Percentiles rank a stretch among this genome's conserved stretches.
Evolutionary conservation across 1,140 invertebrate genomes (phyloP).

Genomic region (Calliphora vicina): DNA sequence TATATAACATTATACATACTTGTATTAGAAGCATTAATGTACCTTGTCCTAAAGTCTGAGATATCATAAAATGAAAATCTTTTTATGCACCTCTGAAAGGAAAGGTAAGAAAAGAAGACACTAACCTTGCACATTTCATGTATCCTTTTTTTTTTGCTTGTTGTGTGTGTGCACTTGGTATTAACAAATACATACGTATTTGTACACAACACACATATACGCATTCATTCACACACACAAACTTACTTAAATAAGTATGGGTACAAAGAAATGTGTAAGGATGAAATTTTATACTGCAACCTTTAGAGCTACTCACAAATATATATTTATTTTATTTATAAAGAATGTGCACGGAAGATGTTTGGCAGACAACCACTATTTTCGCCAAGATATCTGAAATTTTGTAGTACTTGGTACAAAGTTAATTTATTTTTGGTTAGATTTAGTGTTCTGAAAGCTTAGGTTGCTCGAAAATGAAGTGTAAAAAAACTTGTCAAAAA

Average conservation of each 20-base stretch:
- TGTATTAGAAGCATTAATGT: neutral
- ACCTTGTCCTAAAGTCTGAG: neutral
- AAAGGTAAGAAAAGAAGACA: neutral
- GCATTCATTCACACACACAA: too few relatives aligned
- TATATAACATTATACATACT: too few relatives aligned
- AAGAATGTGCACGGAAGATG: neutral
- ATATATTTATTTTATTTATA: neutral
- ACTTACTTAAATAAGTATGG: too few relatives aligned
- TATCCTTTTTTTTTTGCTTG: neutral
- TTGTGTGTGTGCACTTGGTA: neutral
- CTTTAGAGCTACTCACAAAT: neutral
- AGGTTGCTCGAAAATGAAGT: too few relatives aligned
- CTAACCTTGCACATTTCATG: slow-evolving; percentile 9
- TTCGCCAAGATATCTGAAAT: too few relatives aligned
- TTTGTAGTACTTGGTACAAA: too few relatives aligned
- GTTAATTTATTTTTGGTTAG: too few relatives aligned
- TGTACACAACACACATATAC: neutral
- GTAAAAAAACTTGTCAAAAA: too few relatives aligned
- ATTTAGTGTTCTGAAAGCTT: too few relatives aligned
- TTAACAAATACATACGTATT: neutral
- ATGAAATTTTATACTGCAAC: neutral
- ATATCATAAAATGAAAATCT: slow-evolving; percentile 6
- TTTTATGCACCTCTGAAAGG: neutral
- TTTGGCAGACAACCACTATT: too few relatives aligned
- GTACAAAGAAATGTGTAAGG: neutral